These are phyloP conservation scores for Etia nguti DNA, from an alignment of 2,113 vertebrate genomes.

Conservation along the genomic window DNA sequence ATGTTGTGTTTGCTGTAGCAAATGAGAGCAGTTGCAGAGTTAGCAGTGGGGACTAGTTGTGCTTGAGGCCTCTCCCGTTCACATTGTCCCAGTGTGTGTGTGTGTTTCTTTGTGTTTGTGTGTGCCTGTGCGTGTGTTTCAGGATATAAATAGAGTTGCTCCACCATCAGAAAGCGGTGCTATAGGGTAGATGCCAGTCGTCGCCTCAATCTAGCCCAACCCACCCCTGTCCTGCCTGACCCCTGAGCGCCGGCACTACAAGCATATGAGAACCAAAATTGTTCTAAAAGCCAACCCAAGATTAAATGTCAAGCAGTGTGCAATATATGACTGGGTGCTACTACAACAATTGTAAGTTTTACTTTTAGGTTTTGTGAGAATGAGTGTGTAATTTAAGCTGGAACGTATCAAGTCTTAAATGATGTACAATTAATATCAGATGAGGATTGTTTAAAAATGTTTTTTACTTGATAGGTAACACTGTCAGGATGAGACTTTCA, in stretches of 20 bases:
- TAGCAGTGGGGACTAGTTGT: constrained; percentile 30
- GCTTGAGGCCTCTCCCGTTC: constrained; percentile 53
- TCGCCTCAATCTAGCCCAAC: background rate
- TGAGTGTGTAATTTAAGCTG: background rate
- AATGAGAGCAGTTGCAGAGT: constrained; percentile 16
- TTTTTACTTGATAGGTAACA: background rate
- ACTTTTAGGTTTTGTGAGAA: background rate
- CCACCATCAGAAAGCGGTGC: constrained; percentile 41
- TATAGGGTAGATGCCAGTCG: constrained; percentile 30
- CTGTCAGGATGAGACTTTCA: background rate
- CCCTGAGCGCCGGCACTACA: background rate
- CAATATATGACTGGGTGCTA: background rate
- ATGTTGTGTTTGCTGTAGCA: background rate
- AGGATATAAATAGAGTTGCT: constrained; percentile 62
- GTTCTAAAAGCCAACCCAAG: background rate
- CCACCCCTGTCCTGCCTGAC: constrained; percentile 26
- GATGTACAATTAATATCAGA: background rate
- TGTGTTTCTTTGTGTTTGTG: constrained; percentile 1
- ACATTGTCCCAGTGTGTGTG: constrained; percentile 35
- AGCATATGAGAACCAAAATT: background rate
- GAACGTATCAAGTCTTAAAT: background rate
- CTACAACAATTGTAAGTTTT: background rate
- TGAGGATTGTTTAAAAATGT: background rate
- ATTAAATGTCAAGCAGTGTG: constrained; percentile 5
- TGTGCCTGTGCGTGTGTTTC: background rate